A percentile compares a stretch with the other conserved stretches of the same genome.
These are phyloP conservation scores for Clytia hemisphaerica DNA, from an alignment of 30 jellyfish, hydroid and myxozoan genomes.

Conservation along the genomic window DNA sequence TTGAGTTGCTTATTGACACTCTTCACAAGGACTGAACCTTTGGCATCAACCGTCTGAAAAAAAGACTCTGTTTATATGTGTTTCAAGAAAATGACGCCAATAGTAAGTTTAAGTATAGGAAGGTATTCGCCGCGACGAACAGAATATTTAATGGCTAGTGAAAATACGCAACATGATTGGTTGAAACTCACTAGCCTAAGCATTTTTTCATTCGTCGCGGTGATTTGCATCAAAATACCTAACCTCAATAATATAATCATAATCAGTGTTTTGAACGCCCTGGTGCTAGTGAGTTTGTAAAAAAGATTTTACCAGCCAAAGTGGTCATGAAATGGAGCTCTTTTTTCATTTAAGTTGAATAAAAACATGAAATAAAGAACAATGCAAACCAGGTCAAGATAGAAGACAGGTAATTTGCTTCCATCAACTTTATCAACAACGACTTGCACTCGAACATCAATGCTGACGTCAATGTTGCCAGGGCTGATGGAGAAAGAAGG, in stretches of 20 bases:
- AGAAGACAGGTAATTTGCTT: not conserved
- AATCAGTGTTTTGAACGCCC: too few species aligned
- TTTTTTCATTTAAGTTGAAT: not conserved
- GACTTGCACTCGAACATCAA: not conserved
- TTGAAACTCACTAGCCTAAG: too few species aligned
- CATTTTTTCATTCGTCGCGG: too few species aligned
- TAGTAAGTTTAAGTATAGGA: too few species aligned
- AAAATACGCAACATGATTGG: too few species aligned
- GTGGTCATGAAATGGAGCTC: not conserved
- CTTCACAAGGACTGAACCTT: not conserved
- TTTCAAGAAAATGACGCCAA: too few species aligned
- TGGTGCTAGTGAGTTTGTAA: too few species aligned
- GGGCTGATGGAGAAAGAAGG: not conserved
- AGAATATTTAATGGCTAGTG: too few species aligned
- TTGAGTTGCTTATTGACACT: not conserved
- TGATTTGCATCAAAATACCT: too few species aligned
- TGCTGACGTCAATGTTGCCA: not conserved
- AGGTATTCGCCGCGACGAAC: too few species aligned
- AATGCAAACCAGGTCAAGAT: not conserved
- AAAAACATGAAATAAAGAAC: not conserved
- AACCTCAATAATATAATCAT: too few species aligned
- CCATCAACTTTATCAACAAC: not conserved
- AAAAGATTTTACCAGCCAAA: not conserved
- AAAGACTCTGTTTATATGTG: not conserved
- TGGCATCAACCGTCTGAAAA: not conserved